Evolutionary conservation across 2,797 vertebrate species (phyloP), one percentile per base, ranked within the genome.

Genomic region (Onychomys leucogaster): DNA sequence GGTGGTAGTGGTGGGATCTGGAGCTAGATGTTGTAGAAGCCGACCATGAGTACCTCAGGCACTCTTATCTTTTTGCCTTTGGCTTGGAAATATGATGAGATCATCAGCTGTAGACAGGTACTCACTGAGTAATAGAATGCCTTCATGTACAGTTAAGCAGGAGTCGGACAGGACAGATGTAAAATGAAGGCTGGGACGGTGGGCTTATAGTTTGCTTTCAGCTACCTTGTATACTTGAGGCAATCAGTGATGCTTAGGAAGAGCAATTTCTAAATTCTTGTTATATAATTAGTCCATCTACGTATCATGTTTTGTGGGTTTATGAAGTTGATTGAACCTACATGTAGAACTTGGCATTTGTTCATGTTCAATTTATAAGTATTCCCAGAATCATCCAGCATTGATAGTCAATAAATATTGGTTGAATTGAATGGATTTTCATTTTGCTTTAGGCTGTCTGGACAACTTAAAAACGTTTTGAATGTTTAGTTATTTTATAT

Each of bases 351-450:
- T 73, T 95, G 94, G 83, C 59, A 21, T 94, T 95, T 55, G 4
- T 82, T 93, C 37, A 83, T 49, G 17, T 93, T 90, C 75, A 90
- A 37, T 96, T 91, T 75, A 63, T 85, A 34, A 67, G 2, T 78
- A 85, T 84, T 92, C 85, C 32, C 41, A 41, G 75, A 83, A 92
- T 65, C 84, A 89, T 52, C 76, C 59, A 80, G 29, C 87, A 46
- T 37, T 71, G 61, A 84, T 90, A 83, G 67, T 95, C 81, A 85
- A 84, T 95, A 94, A 90, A 57, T 97, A 94, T 46, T 95, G 77
- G 77, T 85, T 73, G n/a, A 76, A 69, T 59, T 78, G 76, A 91
- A 67, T 73, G 78, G 63, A 90, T 94, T 96, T 95, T 89, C 25
- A 41, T 81, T 97, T 96, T 97, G 55, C 65, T 94, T 90, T 63